phyloP scores from a whole-genome alignment of 2,113 vertebrate genomes.

The Cyanoderma ruficeps region DNA sequence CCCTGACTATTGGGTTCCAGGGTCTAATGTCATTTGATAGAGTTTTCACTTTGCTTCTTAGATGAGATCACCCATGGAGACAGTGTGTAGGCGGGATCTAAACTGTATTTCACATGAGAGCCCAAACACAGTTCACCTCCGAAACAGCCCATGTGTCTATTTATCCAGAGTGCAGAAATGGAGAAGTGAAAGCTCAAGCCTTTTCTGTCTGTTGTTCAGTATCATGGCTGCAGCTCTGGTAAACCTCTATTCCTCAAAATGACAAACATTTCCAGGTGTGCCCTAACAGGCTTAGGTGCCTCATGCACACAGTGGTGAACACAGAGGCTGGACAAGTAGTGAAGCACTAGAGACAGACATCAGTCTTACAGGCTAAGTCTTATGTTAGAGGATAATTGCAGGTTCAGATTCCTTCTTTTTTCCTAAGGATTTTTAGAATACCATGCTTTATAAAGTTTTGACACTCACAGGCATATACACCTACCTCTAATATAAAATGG shows the following conservation, averaged over 20 bases:
- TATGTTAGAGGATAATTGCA: neutral
- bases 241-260: neutral
- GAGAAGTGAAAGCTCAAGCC: neutral
- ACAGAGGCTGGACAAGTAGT: fast-evolving
- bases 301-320: fast-evolving
- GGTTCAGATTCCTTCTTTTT: neutral
- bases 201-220: neutral
- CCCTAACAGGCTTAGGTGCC: neutral
- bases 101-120: neutral
- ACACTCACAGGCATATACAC: fast-evolving
- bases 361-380: neutral
- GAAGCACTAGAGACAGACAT: neutral
- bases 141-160: fast-evolving
- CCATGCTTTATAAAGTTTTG: neutral
- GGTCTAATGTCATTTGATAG: slow-evolving; percentile 21
- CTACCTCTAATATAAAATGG: neutral
- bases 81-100: neutral
- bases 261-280: neutral
- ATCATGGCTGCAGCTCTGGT: neutral
- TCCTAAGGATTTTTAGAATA: neutral
- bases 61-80: neutral
- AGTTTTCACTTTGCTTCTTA: neutral
- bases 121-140: neutral
- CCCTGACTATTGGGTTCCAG: neutral
- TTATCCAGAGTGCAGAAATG: neutral